These are phyloP conservation scores for Tromatobia lineatoria DNA, from an alignment of 2,888 invertebrate species.

Conservation along the genomic window DNA sequence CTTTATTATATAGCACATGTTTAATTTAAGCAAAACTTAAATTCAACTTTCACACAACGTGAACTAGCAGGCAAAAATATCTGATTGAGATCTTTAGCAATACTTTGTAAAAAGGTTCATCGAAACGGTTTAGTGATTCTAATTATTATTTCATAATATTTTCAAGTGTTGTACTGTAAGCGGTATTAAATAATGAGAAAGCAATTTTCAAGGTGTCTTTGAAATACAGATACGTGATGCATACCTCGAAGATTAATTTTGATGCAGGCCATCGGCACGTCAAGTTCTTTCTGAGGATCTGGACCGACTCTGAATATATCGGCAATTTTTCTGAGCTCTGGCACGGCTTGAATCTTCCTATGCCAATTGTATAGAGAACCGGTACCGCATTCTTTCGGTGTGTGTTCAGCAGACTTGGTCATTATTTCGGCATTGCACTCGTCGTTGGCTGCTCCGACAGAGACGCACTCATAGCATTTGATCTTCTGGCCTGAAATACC, in stretches of 20 bases:
- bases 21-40: too few relatives aligned
- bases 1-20: too few relatives aligned
- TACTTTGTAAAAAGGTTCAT: too few relatives aligned
- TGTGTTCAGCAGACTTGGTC: conserved; percentile 47
- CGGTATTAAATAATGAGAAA: too few relatives aligned
- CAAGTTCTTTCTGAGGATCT: background rate
- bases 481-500: conserved; percentile 73
- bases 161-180: too few relatives aligned
- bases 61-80: too few relatives aligned
- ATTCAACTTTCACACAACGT: too few relatives aligned
- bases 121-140: too few relatives aligned
- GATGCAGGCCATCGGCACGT: conserved; percentile 74
- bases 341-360: conserved; percentile 58
- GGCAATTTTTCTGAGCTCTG: conserved; percentile 64
- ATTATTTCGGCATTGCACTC: conserved; percentile 74
- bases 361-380: conserved; percentile 71
- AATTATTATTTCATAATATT: too few relatives aligned
- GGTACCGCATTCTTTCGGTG: conserved; percentile 73
- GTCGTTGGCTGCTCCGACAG: conserved; percentile 66
- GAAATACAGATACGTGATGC: conserved; percentile 3
- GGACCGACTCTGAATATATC: conserved; percentile 75
- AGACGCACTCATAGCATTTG: conserved; percentile 79
- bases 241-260: conserved; percentile 77
- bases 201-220: background rate
- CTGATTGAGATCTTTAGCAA: too few relatives aligned